A percentile compares a stretch with the other conserved stretches of the same genome.
phyloP scores from a whole-genome alignment of 2,797 vertebrate species.

The Hapalemur alaotrensis region DNA sequence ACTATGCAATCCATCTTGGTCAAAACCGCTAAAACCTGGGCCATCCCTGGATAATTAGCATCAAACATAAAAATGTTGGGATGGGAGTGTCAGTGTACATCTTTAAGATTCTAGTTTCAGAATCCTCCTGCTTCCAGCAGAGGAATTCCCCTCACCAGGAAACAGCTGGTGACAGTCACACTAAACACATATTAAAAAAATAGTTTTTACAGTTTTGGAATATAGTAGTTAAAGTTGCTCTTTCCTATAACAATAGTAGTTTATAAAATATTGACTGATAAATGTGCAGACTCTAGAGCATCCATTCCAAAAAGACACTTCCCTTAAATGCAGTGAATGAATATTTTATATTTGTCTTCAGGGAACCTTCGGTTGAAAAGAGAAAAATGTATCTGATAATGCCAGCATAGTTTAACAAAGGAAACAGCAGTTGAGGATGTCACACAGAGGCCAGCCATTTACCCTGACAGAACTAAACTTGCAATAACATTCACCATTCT shows the following conservation, averaged over 20 bases:
- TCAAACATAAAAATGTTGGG: no score
- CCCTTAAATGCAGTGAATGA: neutral
- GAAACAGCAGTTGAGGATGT: no score
- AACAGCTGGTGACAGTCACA: neutral
- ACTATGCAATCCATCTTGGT: neutral
- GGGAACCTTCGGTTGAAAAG: neutral
- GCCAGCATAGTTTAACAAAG: neutral
- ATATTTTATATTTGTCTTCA: neutral
- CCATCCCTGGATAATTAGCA: fast-evolving
- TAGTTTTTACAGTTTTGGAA: neutral
- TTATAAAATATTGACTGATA: constrained; percentile 1
- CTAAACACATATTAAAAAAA: neutral
- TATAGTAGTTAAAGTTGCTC: neutral
- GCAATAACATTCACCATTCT: no score
- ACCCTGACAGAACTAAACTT: neutral
- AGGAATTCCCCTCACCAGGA: neutral
- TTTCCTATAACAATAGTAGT: neutral
- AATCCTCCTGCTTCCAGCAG: neutral
- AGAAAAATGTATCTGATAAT: neutral
- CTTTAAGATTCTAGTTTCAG: neutral
- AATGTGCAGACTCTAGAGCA: neutral
- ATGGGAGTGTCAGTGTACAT: neutral
- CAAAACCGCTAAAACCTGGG: neutral
- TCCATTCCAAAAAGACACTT: neutral
- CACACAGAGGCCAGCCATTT: neutral